phyloP scores from a whole-genome alignment of 2,888 invertebrate genomes.

The Dryocosmus kuriphilus region DNA sequence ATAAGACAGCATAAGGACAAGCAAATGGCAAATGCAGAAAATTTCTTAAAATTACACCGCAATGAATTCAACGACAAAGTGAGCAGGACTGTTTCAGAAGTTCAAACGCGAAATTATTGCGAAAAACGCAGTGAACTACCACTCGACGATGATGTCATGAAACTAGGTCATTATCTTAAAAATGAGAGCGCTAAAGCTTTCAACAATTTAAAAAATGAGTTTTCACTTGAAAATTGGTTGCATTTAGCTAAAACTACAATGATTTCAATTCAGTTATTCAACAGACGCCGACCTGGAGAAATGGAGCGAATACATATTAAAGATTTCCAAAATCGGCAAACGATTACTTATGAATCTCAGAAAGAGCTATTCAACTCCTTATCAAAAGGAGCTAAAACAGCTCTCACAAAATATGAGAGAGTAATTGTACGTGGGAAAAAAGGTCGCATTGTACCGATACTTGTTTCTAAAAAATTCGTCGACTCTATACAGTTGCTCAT shows the following conservation, averaged over 20 bases:
- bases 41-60: slow-evolving; percentile 43
- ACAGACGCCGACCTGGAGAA: too few species aligned
- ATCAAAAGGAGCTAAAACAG: not conserved
- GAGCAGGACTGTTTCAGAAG: slow-evolving; percentile 42
- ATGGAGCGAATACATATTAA: slow-evolving; percentile 7
- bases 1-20: too few species aligned
- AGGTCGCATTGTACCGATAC: not conserved
- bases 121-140: not conserved
- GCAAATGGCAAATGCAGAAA: slow-evolving; percentile 21
- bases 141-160: not conserved
- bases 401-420: not conserved
- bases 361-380: not conserved
- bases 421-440: slow-evolving; percentile 3
- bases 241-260: not conserved
- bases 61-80: slow-evolving; percentile 42
- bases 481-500: slow-evolving; percentile 1
- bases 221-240: not conserved
- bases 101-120: not conserved
- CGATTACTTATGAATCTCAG: too few species aligned
- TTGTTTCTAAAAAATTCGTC: not conserved
- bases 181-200: not conserved
- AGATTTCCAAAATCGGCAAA: not conserved
- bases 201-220: not conserved
- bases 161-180: not conserved
- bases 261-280: not conserved